Conservation (phyloP, 2,888 invertebrate genomes). For the Ashinkailepas kermadecensis region DNA sequence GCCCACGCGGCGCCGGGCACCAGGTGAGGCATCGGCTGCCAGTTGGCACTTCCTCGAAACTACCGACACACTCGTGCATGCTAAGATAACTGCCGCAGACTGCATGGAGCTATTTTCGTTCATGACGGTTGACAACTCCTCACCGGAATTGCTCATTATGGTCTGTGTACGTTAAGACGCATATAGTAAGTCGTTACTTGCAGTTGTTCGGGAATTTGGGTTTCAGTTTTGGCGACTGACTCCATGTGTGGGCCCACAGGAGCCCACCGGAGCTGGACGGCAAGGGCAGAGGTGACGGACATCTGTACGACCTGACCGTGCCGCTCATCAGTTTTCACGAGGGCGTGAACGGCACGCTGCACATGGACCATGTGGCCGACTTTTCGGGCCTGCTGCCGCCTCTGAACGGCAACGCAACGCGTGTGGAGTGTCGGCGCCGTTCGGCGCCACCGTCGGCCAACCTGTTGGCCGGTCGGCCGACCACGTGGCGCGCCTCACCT, state of each 20-base stretch:
- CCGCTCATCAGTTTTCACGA: not conserved
- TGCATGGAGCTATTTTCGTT: too few species aligned
- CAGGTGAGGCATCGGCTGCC: not conserved
- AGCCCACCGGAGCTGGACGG: slow-evolving; percentile 18
- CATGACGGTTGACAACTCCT: too few species aligned
- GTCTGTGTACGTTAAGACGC: too few species aligned
- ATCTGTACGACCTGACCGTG: not conserved
- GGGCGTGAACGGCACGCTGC: not conserved
- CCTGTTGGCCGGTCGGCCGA: slow-evolving; percentile 25
- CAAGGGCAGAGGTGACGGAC: not conserved
- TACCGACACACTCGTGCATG: too few species aligned
- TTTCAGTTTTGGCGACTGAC: too few species aligned
- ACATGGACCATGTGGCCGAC: not conserved
- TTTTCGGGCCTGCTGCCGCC: slow-evolving; percentile 7
- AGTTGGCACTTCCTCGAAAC: not conserved
- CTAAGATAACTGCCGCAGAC: too few species aligned
- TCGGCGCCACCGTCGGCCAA: slow-evolving; percentile 33
- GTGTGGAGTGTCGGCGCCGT: slow-evolving; percentile 29
- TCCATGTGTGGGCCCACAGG: not conserved
- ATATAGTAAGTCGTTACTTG: too few species aligned
- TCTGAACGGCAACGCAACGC: not conserved
- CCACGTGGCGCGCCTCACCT: not conserved
- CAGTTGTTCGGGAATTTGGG: too few species aligned
- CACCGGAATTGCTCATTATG: too few species aligned
- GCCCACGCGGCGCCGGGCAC: slow-evolving; percentile 33